Conservation (phyloP, 2,797 vertebrate genomes). For the Meda fulgida region DNA sequence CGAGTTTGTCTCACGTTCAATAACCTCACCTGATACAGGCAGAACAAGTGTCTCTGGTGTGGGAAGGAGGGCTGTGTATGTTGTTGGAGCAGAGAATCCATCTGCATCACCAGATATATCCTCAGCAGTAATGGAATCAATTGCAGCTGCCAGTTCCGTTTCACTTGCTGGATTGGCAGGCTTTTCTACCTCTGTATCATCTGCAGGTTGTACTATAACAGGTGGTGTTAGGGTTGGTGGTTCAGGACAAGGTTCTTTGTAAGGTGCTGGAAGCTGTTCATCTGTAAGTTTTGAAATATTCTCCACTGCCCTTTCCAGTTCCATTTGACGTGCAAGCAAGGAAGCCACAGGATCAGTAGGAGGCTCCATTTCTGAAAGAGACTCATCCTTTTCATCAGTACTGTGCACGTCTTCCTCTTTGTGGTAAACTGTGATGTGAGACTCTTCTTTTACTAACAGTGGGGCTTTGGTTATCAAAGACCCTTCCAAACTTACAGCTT, state of each 20-base stretch:
- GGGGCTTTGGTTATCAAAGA: slow-evolving; percentile 73
- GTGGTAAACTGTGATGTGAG: slow-evolving; percentile 62
- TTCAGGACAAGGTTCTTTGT: slow-evolving; percentile 82
- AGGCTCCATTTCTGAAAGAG: slow-evolving; percentile 75
- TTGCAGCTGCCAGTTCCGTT: slow-evolving; percentile 95
- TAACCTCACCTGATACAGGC: slow-evolving; percentile 79
- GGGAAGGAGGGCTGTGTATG: slow-evolving; percentile 81
- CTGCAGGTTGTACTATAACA: slow-evolving; percentile 71
- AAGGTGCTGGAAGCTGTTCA: slow-evolving; percentile 77
- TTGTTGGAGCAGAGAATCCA: slow-evolving; percentile 84
- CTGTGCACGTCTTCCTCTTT: slow-evolving; percentile 74
- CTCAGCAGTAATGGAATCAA: slow-evolving; percentile 94
- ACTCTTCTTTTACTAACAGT: slow-evolving; percentile 76
- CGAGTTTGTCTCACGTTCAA: slow-evolving; percentile 86
- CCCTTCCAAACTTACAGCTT: slow-evolving; percentile 70
- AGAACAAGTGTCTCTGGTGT: slow-evolving; percentile 77
- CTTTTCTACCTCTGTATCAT: slow-evolving; percentile 87
- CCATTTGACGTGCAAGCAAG: slow-evolving; percentile 89
- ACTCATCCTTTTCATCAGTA: slow-evolving; percentile 79
- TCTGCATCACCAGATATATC: slow-evolving; percentile 88
- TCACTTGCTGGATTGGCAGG: slow-evolving; percentile 91
- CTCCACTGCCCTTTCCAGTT: slow-evolving; percentile 95
- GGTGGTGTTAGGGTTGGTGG: slow-evolving; percentile 74
- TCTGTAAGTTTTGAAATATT: slow-evolving; percentile 94
- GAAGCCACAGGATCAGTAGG: slow-evolving; percentile 81